Conservation (phyloP, 2,888 invertebrate species). For the Ectemnius lituratus region DNA sequence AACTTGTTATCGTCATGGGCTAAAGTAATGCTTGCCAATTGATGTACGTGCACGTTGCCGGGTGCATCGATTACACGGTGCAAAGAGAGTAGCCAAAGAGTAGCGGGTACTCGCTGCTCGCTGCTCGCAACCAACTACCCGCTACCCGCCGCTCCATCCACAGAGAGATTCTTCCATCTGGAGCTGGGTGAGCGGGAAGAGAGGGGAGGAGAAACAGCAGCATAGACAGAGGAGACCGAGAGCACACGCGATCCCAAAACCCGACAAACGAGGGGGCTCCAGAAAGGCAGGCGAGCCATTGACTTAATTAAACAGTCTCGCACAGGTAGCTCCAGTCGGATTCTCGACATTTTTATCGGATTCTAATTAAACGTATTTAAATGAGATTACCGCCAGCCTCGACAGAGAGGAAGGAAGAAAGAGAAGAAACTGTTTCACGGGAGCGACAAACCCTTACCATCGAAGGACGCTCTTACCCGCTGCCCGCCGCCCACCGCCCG, state of each 20-base stretch:
- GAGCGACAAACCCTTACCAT: not conserved
- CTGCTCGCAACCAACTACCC: too few species aligned
- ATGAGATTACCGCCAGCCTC: conserved; percentile 9
- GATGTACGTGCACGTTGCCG: conserved; percentile 39
- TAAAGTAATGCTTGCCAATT: not conserved
- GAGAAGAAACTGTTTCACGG: not conserved
- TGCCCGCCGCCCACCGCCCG: too few species aligned
- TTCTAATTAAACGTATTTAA: conserved; percentile 10
- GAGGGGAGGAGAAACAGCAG: not conserved
- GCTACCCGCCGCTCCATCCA: too few species aligned
- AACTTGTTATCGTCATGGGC: too few species aligned
- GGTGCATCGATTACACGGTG: conserved; percentile 49
- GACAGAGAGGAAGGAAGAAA: conserved; percentile 10
- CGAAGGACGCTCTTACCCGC: too few species aligned
- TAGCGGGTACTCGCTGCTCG: conserved; percentile 5
- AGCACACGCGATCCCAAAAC: conserved; percentile 5
- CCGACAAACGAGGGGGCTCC: conserved; percentile 2
- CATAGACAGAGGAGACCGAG: conserved; percentile 2
- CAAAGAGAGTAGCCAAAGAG: conserved; percentile 13
- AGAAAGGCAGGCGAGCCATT: not conserved
- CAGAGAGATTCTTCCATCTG: too few species aligned
- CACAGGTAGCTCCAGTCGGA: not conserved
- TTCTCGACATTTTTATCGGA: not conserved
- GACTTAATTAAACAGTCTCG: not conserved
- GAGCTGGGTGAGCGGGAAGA: too few species aligned